Evolutionary conservation across 2,113 vertebrate genomes (phyloP).

Genomic region (Tupaia chinensis): DNA sequence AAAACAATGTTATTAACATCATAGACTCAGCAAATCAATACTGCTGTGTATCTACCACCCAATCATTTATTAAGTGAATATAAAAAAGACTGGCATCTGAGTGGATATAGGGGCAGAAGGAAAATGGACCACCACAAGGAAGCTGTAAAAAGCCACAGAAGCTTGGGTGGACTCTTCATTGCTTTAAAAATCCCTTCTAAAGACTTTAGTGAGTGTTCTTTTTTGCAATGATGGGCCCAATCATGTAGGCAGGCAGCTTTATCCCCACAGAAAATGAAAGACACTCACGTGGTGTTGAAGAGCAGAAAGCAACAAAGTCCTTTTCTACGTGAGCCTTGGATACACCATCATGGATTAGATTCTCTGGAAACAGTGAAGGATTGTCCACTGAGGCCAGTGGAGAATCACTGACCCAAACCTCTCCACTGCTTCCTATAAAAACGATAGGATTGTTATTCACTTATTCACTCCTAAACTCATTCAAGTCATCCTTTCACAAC

Average conservation of each 20-base stretch:
- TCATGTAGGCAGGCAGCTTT: neutral
- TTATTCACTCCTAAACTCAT: neutral
- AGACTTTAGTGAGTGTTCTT: neutral
- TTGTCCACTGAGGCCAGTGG: fast-evolving
- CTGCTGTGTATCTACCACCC: neutral
- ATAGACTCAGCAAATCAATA: neutral
- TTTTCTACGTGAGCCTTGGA: conserved; percentile 85
- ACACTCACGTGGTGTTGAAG: conserved; percentile 81
- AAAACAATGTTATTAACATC: neutral
- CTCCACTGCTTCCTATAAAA: neutral
- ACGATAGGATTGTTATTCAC: neutral
- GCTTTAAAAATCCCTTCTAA: neutral
- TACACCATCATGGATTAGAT: conserved; percentile 47
- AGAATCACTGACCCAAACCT: neutral
- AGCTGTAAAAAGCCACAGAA: neutral
- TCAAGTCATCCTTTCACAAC: neutral
- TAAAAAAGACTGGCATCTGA: neutral
- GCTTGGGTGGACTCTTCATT: neutral
- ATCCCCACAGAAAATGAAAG: neutral
- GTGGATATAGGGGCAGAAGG: neutral
- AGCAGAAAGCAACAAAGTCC: conserved; percentile 89
- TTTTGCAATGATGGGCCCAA: neutral
- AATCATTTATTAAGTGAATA: neutral
- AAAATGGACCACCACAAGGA: neutral
- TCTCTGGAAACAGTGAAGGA: fast-evolving